Evolutionary conservation across 2,113 vertebrate species (phyloP).

Genomic region (Nettapus auritus): DNA sequence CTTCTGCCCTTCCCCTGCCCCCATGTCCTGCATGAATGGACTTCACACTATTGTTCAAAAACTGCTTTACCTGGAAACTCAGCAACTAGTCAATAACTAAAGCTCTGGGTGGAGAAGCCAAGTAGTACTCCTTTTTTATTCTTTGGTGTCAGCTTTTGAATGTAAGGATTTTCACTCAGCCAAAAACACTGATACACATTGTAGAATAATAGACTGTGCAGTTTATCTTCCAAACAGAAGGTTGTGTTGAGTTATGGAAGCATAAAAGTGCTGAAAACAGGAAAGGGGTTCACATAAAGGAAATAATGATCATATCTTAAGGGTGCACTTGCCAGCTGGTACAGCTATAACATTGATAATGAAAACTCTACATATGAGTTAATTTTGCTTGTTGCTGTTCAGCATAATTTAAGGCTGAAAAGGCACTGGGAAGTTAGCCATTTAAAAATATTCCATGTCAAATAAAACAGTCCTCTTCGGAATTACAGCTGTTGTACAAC

Average conservation of each 20-base stretch:
- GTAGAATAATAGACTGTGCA: too few relatives aligned
- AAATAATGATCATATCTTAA: background rate
- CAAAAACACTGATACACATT: background rate
- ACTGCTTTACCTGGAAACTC: background rate
- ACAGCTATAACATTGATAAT: too few relatives aligned
- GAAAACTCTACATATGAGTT: background rate
- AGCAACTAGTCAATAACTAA: background rate
- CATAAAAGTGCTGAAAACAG: background rate
- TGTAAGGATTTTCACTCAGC: background rate
- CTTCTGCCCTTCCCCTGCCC: background rate
- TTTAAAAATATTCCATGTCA: background rate
- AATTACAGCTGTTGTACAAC: constrained; percentile 13
- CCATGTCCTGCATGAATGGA: background rate
- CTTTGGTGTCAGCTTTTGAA: background rate
- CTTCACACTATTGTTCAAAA: background rate
- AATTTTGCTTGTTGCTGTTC: background rate
- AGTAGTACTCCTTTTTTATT: background rate
- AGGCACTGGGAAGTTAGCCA: background rate
- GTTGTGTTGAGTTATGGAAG: background rate
- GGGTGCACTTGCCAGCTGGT: background rate
- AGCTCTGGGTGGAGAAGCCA: background rate
- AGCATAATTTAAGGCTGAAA: background rate
- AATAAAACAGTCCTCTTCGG: background rate
- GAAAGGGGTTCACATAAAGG: background rate
- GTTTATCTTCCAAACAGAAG: background rate